Conservation (phyloP, 2,113 vertebrate species). For the Zapus hudsonius region DNA sequence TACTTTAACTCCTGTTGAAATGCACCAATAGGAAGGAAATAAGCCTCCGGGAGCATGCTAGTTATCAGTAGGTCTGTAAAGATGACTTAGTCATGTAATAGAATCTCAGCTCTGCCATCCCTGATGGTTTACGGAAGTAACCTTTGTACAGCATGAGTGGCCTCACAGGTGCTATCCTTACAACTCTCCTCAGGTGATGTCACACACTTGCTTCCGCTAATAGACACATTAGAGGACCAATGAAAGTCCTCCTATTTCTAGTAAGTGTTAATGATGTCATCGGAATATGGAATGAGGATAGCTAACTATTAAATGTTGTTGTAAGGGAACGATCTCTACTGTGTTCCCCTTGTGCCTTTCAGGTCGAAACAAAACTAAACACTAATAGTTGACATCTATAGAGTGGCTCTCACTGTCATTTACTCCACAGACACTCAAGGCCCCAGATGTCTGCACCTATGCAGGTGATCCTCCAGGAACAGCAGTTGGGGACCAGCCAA, state of each 20-base stretch:
- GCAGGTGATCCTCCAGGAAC: background rate
- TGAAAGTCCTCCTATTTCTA: slow-evolving; percentile 1
- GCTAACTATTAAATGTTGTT: slow-evolving; percentile 23
- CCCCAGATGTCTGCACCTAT: background rate
- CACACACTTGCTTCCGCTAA: slow-evolving; percentile 16
- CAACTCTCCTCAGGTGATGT: background rate
- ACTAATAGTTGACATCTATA: background rate
- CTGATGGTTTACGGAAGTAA: background rate
- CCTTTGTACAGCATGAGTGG: background rate
- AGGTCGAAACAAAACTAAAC: slow-evolving; percentile 7
- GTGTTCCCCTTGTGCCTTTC: background rate
- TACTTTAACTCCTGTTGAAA: slow-evolving; percentile 33
- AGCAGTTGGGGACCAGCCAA: background rate
- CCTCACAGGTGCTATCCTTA: background rate
- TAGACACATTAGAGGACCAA: background rate
- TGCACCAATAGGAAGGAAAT: slow-evolving; percentile 37
- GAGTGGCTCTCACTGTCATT: background rate
- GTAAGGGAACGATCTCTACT: slow-evolving; percentile 1
- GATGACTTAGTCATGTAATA: slow-evolving; percentile 1
- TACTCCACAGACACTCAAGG: background rate
- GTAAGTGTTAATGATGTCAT: background rate
- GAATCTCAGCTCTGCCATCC: background rate
- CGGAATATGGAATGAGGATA: slow-evolving; percentile 3
- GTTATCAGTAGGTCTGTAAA: background rate
- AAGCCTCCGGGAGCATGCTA: slow-evolving; percentile 11